These are phyloP conservation scores for Polymixis flavicincta DNA, from an alignment of 2,888 invertebrate genomes.

Conservation along the genomic window DNA sequence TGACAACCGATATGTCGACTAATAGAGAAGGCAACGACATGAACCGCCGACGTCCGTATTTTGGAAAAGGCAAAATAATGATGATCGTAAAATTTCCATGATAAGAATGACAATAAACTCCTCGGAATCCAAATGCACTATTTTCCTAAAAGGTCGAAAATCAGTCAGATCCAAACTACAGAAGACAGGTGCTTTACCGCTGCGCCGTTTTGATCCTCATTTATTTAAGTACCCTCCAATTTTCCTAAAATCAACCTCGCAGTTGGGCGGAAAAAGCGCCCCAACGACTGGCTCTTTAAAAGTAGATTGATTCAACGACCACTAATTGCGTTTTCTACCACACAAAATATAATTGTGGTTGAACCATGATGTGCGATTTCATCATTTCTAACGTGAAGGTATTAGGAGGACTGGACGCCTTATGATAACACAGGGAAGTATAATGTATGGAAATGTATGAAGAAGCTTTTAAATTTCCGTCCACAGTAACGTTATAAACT, in stretches of 20 bases:
- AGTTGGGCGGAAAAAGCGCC: slow-evolving; percentile 30
- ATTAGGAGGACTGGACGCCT: no score
- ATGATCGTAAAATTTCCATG: no score
- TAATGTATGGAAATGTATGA: background rate
- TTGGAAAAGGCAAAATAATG: no score
- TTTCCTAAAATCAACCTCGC: slow-evolving; percentile 22
- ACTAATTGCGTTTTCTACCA: slow-evolving; percentile 6
- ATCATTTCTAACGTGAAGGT: background rate
- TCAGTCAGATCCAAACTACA: slow-evolving; percentile 15
- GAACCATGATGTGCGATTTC: background rate
- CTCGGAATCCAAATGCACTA: background rate
- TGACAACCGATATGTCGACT: background rate
- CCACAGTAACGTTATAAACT: background rate
- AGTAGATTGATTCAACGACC: slow-evolving; percentile 43
- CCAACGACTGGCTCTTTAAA: slow-evolving; percentile 32
- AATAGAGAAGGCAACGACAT: no score
- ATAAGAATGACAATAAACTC: background rate
- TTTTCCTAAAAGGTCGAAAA: slow-evolving; percentile 6
- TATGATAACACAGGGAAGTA: background rate
- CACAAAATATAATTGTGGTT: background rate
- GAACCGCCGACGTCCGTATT: no score
- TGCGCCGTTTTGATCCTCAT: slow-evolving; percentile 48
- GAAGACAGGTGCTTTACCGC: slow-evolving; percentile 25
- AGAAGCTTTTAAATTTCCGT: background rate
- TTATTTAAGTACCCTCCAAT: slow-evolving; percentile 51